phyloP scores from a whole-genome alignment of 2,797 vertebrate species.

The Limosa lapponica region DNA sequence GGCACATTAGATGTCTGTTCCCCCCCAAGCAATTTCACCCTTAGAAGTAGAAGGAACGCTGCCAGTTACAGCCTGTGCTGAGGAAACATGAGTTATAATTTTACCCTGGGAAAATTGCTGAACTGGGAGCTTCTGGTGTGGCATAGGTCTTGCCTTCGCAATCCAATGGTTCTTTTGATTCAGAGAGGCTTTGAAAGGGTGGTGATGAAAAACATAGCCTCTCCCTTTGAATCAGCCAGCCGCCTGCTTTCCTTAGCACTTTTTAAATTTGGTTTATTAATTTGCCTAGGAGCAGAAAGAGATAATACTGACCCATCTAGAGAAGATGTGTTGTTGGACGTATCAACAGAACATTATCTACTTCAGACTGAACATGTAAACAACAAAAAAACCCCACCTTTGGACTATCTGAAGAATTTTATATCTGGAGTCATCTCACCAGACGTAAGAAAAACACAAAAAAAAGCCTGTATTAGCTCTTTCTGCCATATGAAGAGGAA shows the following conservation, averaged over 20 bases:
- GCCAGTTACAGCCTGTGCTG: conserved; percentile 75
- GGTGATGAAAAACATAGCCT: conserved; percentile 74
- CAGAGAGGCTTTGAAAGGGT: conserved; percentile 66
- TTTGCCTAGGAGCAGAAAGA: conserved; percentile 51
- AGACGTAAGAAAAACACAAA: neutral
- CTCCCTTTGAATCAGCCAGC: conserved; percentile 71
- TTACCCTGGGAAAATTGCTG: conserved; percentile 76
- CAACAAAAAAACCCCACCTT: neutral
- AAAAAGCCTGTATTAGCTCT: neutral
- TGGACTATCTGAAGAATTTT: neutral
- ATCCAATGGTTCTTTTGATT: conserved; percentile 73
- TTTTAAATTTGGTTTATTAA: conserved; percentile 54
- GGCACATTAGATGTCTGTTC: conserved; percentile 70
- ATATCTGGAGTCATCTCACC: neutral
- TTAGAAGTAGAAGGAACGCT: conserved; percentile 69
- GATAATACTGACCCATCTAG: conserved; percentile 31
- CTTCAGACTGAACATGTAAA: neutral
- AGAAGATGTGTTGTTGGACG: neutral
- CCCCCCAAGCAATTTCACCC: conserved; percentile 68
- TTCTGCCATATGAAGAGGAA: neutral
- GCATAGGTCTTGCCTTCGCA: conserved; percentile 69
- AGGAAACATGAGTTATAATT: conserved; percentile 76
- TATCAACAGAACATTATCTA: neutral
- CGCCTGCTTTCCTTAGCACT: conserved; percentile 56
- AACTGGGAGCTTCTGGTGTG: conserved; percentile 73